These are phyloP conservation scores for Phalloptychus januarius DNA, from an alignment of 2,797 vertebrate genomes.

Conservation along the genomic window DNA sequence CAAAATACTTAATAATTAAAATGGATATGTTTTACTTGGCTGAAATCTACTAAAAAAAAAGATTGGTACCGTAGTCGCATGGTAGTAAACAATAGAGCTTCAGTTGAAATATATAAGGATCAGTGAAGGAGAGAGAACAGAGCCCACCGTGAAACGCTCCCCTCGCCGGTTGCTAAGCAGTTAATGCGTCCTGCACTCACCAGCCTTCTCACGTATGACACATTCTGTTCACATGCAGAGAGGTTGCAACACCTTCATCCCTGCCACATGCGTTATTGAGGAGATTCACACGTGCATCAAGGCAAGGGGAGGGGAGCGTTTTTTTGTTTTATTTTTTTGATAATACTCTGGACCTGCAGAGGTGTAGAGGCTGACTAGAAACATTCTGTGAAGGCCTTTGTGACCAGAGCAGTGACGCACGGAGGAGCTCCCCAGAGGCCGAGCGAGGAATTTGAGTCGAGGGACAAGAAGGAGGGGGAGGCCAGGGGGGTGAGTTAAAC, in stretches of 20 bases:
- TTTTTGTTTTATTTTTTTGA: slow-evolving; percentile 25
- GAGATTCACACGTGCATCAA: slow-evolving; percentile 25
- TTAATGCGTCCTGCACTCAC: slow-evolving; percentile 9
- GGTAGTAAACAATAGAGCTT: not conserved
- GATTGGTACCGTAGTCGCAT: not conserved
- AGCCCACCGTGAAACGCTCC: slow-evolving; percentile 10
- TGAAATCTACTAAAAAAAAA: not conserved
- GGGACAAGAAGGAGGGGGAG: slow-evolving; percentile 10
- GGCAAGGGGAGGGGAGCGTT: slow-evolving; percentile 23
- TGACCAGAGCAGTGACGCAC: slow-evolving; percentile 63
- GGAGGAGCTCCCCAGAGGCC: slow-evolving; percentile 53
- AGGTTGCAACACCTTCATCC: slow-evolving; percentile 16
- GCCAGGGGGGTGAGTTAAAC: slow-evolving; percentile 33
- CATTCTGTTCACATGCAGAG: not conserved
- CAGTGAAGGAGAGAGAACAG: not conserved
- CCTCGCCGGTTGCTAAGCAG: slow-evolving; percentile 23
- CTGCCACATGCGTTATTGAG: slow-evolving; percentile 10
- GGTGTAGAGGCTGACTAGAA: slow-evolving; percentile 23
- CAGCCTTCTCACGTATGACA: slow-evolving; percentile 12
- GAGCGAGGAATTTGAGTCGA: slow-evolving; percentile 67
- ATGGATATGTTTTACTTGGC: not conserved
- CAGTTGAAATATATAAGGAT: not conserved
- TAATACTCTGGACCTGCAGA: slow-evolving; percentile 17
- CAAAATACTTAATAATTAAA: not conserved
- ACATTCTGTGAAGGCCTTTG: slow-evolving; percentile 56